A percentile compares a stretch with the other conserved stretches of the same genome.
These are phyloP conservation scores for Lepetodrilus schrolli DNA, from an alignment of 2,888 invertebrate species.

Conservation along the genomic window DNA sequence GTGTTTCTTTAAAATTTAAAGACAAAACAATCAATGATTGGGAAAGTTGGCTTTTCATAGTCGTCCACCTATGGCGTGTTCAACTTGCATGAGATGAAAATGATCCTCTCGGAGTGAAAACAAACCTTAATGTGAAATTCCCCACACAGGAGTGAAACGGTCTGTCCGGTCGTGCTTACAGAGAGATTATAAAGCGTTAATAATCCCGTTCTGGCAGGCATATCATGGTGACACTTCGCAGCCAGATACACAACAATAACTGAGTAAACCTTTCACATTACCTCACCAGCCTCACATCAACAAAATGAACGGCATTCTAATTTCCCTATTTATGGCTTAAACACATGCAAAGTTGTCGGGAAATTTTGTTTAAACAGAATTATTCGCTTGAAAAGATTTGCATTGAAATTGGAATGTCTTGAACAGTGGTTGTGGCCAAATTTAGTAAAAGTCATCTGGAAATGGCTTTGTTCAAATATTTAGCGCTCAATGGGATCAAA, in stretches of 20 bases:
- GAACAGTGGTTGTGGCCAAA: background rate
- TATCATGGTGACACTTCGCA: background rate
- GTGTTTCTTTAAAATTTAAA: background rate
- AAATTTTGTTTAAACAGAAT: background rate
- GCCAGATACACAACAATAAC: background rate
- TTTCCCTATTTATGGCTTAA: constrained; percentile 2
- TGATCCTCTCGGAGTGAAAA: constrained; percentile 1
- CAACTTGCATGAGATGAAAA: background rate
- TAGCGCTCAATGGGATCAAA: constrained; percentile 13
- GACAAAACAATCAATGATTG: background rate
- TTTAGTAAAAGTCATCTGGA: background rate
- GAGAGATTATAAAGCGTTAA: constrained; percentile 14
- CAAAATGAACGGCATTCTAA: constrained; percentile 1
- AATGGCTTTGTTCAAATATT: constrained; percentile 18
- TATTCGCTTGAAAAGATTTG: background rate
- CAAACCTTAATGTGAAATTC: constrained; percentile 16
- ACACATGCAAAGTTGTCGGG: constrained; percentile 6
- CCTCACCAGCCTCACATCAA: background rate
- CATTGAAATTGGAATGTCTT: background rate
- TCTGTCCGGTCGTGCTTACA: background rate
- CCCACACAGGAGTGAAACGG: background rate
- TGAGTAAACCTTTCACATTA: background rate
- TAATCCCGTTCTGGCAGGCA: background rate
- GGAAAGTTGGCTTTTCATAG: background rate
- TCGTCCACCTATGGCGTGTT: background rate